Conservation (phyloP, 2,113 vertebrate genomes). For the Vicugna pacos region DNA sequence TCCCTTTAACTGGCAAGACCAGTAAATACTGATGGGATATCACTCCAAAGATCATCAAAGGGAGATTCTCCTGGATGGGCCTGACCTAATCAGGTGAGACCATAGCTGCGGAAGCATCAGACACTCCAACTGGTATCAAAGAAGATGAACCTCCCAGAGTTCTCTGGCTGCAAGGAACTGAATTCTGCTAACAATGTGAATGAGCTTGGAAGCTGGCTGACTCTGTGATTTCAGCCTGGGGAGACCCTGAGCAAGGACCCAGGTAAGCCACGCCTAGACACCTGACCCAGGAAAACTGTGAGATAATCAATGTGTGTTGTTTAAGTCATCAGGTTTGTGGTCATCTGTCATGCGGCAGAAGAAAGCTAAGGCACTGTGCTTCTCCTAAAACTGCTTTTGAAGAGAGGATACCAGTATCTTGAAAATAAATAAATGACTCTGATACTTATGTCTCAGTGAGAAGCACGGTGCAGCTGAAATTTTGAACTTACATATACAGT, state of each 20-base stretch:
- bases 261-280: neutral
- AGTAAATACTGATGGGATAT: neutral
- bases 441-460: neutral
- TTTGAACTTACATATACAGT: conserved; percentile 92
- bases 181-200: neutral
- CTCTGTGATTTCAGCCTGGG: too few relatives aligned
- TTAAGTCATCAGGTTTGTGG: neutral
- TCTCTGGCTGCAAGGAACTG: neutral
- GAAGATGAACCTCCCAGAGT: neutral
- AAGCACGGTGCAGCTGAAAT: neutral
- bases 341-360: neutral
- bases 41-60: neutral
- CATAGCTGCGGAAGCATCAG: neutral
- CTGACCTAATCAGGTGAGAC: neutral
- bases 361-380: neutral
- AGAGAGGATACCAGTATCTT: neutral
- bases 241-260: neutral
- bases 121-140: neutral
- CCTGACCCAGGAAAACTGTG: neutral
- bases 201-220: neutral
- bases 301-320: neutral
- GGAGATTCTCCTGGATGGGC: neutral
- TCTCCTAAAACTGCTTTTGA: conserved; percentile 27
- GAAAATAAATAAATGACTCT: neutral
- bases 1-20: neutral